phyloP scores from a whole-genome alignment of 2,113 vertebrate species.

The Tragulus kanchil region DNA sequence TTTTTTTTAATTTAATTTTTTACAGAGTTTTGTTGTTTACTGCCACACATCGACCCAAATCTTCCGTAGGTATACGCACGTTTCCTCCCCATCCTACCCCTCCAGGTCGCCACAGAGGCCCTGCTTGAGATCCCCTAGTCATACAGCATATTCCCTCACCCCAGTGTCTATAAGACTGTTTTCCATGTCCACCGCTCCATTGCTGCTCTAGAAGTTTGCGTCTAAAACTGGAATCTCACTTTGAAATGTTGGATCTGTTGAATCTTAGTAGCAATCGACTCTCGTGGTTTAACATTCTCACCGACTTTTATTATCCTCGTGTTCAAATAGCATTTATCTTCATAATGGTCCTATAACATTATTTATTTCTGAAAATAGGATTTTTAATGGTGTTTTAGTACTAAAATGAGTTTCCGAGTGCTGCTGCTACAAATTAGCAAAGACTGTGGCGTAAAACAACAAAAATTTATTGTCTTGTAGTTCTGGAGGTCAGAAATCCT shows the following conservation, averaged over 20 bases:
- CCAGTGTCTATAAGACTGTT: too few relatives aligned
- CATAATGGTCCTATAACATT: neutral
- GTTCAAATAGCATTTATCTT: slow-evolving; percentile 11
- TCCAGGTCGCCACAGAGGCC: too few relatives aligned
- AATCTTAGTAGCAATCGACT: neutral
- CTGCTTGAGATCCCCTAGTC: too few relatives aligned
- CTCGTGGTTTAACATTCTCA: neutral
- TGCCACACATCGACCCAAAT: too few relatives aligned
- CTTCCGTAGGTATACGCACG: too few relatives aligned
- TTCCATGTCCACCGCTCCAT: too few relatives aligned
- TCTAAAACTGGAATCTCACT: neutral
- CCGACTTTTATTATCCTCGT: neutral
- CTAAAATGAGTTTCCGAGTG: neutral
- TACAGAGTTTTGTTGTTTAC: too few relatives aligned
- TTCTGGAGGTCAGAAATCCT: neutral
- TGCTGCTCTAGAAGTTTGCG: neutral
- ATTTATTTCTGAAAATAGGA: neutral
- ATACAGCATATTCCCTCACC: too few relatives aligned
- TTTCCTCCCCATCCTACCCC: too few relatives aligned
- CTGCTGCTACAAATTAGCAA: neutral
- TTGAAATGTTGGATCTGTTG: neutral
- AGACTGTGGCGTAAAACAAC: neutral
- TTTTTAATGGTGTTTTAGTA: neutral
- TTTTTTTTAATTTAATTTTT: too few relatives aligned
- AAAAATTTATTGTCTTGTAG: neutral